A percentile compares a stretch with the other conserved stretches of the same genome.
These are phyloP conservation scores for Eumeta japonica DNA, from an alignment of 1,140 invertebrate genomes.

Conservation along the genomic window DNA sequence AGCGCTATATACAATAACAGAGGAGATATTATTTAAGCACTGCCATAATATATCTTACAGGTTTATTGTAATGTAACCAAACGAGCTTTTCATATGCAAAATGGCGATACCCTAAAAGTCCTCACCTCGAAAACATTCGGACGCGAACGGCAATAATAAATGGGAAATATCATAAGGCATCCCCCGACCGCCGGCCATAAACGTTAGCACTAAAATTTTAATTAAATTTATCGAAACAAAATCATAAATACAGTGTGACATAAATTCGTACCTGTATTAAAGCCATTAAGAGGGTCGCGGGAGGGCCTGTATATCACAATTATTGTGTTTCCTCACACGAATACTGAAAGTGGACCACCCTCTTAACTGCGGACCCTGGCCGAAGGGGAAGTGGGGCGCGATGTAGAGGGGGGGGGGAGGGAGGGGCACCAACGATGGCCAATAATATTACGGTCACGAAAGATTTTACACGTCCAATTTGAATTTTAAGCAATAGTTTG, in stretches of 20 bases:
- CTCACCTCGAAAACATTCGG: background rate
- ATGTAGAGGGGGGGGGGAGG: too few relatives aligned
- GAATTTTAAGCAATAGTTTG: constrained; percentile 56
- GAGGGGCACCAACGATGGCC: too few relatives aligned
- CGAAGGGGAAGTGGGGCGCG: too few relatives aligned
- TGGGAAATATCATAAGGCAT: too few relatives aligned
- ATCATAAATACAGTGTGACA: constrained; percentile 43
- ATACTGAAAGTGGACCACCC: constrained; percentile 12
- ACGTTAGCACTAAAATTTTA: constrained; percentile 36
- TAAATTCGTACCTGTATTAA: constrained; percentile 50
- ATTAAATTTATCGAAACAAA: constrained; percentile 52
- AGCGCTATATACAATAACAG: too few relatives aligned
- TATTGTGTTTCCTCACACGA: constrained; percentile 40
- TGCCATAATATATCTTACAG: too few relatives aligned
- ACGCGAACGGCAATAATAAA: background rate
- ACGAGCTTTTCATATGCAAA: background rate
- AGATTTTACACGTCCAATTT: constrained; percentile 52
- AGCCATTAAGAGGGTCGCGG: constrained; percentile 37
- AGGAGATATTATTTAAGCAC: too few relatives aligned
- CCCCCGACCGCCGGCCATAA: background rate
- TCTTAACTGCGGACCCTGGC: too few relatives aligned
- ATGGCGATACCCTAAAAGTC: background rate
- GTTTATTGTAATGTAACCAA: too few relatives aligned
- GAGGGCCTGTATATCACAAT: constrained; percentile 30
- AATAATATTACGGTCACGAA: constrained; percentile 46